Conservation (phyloP, 2,888 invertebrate genomes). For the Automeris io region DNA sequence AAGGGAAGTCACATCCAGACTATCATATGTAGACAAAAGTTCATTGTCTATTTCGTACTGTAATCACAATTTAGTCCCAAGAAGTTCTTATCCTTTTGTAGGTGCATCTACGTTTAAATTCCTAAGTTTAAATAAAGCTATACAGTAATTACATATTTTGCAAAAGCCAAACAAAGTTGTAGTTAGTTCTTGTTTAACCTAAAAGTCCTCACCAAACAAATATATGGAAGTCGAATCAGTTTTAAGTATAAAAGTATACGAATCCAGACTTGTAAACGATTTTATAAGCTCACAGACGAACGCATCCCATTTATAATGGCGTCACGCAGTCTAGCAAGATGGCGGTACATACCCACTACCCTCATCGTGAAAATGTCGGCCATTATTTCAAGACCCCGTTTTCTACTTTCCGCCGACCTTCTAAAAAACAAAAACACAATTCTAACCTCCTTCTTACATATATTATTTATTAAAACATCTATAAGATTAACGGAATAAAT, state of each 20-base stretch:
- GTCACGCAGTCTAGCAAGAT: conserved; percentile 74
- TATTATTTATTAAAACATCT: background rate
- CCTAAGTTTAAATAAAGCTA: no score
- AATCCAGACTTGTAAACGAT: conserved; percentile 29
- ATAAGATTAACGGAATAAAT: background rate
- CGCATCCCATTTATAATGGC: conserved; percentile 64
- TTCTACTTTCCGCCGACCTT: conserved; percentile 35
- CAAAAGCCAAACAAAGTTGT: no score
- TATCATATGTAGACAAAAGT: no score
- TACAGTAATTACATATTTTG: no score
- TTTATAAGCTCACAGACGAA: conserved; percentile 28
- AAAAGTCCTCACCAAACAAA: background rate
- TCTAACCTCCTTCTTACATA: conserved; percentile 4
- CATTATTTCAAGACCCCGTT: conserved; percentile 46
- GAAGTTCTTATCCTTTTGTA: no score
- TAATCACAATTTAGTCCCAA: no score
- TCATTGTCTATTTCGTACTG: no score
- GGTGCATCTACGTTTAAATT: no score
- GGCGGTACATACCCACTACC: no score
- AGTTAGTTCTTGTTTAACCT: no score
- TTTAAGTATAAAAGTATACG: conserved; percentile 16
- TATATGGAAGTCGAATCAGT: conserved; percentile 2
- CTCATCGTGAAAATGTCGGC: conserved; percentile 41
- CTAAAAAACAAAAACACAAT: conserved; percentile 19
- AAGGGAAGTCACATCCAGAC: no score